Evolutionary conservation across 2,113 vertebrate genomes (phyloP).

Genomic region (Muntiacus reevesi): DNA sequence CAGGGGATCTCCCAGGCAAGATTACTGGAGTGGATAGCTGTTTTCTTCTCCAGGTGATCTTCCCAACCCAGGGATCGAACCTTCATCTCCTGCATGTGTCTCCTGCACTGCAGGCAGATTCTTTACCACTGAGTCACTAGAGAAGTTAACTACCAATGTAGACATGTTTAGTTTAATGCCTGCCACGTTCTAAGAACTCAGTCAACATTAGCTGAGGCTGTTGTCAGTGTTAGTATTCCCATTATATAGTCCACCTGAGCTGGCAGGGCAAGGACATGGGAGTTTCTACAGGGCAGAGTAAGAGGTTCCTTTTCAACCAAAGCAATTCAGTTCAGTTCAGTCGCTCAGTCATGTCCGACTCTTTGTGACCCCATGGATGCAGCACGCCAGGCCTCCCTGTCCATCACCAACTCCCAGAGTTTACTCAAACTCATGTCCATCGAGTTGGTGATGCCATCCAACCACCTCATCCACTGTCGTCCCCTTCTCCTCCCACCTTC

Average conservation of each 20-base stretch:
- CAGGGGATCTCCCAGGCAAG: not conserved
- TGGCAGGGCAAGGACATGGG: not conserved
- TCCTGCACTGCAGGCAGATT: not conserved
- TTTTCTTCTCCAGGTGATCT: not conserved
- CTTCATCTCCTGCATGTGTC: not conserved
- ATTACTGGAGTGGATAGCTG: not conserved
- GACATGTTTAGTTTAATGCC: not conserved
- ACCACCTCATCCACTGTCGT: not conserved
- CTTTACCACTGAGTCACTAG: not conserved
- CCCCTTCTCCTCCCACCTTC: not conserved
- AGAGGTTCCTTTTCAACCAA: not conserved
- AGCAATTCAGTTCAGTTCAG: not conserved
- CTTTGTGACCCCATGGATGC: not conserved
- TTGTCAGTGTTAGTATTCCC: not conserved
- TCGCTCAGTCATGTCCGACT: fast-evolving
- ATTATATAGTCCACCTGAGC: not conserved
- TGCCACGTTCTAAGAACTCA: not conserved
- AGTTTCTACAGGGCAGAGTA: not conserved
- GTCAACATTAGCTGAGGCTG: not conserved
- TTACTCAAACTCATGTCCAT: not conserved
- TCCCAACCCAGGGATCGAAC: not conserved
- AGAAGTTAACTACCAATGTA: not conserved
- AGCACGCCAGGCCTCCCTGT: not conserved
- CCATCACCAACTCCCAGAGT: not conserved
- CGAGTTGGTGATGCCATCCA: not conserved